Base-by-base conservation (phyloP, 1,140 invertebrate genomes). In the Xylocopa sonorina region DNA sequence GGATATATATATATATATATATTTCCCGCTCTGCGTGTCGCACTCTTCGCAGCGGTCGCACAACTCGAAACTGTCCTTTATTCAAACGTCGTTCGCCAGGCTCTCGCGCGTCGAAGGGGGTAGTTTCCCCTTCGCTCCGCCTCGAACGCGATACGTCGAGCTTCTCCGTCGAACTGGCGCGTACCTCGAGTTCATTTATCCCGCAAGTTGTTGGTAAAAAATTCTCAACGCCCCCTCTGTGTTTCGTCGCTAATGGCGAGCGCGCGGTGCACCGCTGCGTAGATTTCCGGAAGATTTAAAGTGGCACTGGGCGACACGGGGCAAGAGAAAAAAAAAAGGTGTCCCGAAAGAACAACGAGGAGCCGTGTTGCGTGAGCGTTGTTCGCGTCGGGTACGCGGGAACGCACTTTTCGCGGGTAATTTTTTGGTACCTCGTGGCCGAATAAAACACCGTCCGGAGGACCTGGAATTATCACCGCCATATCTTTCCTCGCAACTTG, bases 41-140 rank as follows among this genome's bases (percentile, higher is more conserved):
- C 58, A 18, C 18, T 18, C 9, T 46, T 9, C 12, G 18, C 43
- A n/a, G 1, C 21, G 29, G 14, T 9, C 34, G 29, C 6, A 24
- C 43, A 66, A 43, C 51, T 66, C 18, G 14, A 4, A 43, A 64
- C 43, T 74, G 29, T 74, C 50, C 32, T 55, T 71, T 71, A 43
- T 71, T 55, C 67, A n/a, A 69, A 41, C 51, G 51, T 71, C 51
- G 67, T 43, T 12, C 24, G 24, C 51, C 41, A 10, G 16, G 50
- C 27, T 69, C 21, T 69, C 27, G 16, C 12, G 14, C 24, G 16
- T 69, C 27, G 18, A 68, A 68, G 27, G n/a, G 38, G 7, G 27
- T 27, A 29, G 10, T 55, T 55, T 32, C 57, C 6, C 5, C 0
- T 9, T 2, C 62, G 38, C 0, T 27, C n/a, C n/a, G n/a, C n/a